These are phyloP conservation scores for Stigmatopora argus DNA, from an alignment of 2,113 vertebrate genomes.

Conservation along the genomic window DNA sequence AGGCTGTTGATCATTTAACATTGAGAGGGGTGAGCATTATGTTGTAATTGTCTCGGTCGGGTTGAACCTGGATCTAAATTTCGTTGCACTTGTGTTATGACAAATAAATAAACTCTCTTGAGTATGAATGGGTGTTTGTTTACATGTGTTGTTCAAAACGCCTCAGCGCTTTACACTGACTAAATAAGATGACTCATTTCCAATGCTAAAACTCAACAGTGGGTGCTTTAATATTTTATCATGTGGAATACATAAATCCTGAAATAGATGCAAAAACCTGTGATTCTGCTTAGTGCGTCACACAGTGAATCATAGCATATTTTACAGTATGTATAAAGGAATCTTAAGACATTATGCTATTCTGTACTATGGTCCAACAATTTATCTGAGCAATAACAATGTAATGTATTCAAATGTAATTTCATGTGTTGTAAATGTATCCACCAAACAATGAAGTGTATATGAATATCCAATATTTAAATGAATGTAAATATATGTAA, in stretches of 20 bases:
- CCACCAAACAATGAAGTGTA: background rate
- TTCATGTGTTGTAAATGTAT: background rate
- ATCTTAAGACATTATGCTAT: conserved; percentile 13
- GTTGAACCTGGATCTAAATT: no score
- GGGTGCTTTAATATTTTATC: conserved; percentile 38
- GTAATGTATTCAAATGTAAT: no score
- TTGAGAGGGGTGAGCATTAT: no score
- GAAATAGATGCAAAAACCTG: conserved; percentile 8
- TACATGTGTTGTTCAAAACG: conserved; percentile 31
- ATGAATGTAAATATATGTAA: background rate
- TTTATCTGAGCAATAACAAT: background rate
- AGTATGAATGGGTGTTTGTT: no score
- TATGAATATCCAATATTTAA: background rate
- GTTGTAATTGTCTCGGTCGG: no score
- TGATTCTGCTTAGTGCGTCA: conserved; percentile 17
- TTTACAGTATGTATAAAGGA: conserved; percentile 7
- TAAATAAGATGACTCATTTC: conserved; percentile 59
- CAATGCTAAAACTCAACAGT: conserved; percentile 26
- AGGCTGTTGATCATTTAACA: no score
- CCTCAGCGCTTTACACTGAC: conserved; percentile 41
- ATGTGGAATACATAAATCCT: conserved; percentile 22
- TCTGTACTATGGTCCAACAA: background rate
- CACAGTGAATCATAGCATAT: conserved; percentile 6
- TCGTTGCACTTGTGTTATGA: no score
- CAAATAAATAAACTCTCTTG: no score